Base-by-base conservation (phyloP, 2,888 invertebrate species). In the Zele albiditarsus region DNA sequence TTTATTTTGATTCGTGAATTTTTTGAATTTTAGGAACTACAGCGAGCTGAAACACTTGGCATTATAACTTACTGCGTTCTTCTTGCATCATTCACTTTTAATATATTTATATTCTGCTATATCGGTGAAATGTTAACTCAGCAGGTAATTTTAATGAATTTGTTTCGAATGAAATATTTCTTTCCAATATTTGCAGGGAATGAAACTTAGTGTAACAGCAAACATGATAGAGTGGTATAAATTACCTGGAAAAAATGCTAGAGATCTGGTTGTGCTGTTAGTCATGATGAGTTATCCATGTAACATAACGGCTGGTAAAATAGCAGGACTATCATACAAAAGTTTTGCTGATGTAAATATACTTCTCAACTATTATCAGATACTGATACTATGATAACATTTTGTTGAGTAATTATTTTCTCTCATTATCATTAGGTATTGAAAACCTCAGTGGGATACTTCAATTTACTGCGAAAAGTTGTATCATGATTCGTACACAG, bases 201-300 rank as follows among this genome's bases (percentile, higher is more conserved):
- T 25, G 69, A 78, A 71, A 63, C 71, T 80, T 23, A 78, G 79
- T 3, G 70, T 67, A 57, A 73, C 75, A n/a, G 69, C 79, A 27
- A 78, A 70, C 25, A 78, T 74, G 73, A 77, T 80, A 20, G 77
- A 80, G 5, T 82, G 81, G 81, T 78, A 82, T 42, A 69, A 68
- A 38, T 71, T 82, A 60, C 78, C 81, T 8, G 14, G 65, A n/a
- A 65, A 65, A 63, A 77, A 77, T 25, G 78, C 74, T 0, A 69
- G 65, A 12, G 63, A 69, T 0, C 25, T 82, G 5, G 60, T 75
- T 31, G 42, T 82, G 25, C 73, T 80, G 5, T 79, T 82, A 20
- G 71, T 66, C 0, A 76, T 78, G 63, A 76, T 81, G 0, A 68
- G 76, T 49, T 31, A 14, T 60, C 77, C 80, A 0, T 8, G 65